Evolutionary conservation across 2,797 vertebrate species (phyloP).

Genomic region (Peromyscus aztecus): DNA sequence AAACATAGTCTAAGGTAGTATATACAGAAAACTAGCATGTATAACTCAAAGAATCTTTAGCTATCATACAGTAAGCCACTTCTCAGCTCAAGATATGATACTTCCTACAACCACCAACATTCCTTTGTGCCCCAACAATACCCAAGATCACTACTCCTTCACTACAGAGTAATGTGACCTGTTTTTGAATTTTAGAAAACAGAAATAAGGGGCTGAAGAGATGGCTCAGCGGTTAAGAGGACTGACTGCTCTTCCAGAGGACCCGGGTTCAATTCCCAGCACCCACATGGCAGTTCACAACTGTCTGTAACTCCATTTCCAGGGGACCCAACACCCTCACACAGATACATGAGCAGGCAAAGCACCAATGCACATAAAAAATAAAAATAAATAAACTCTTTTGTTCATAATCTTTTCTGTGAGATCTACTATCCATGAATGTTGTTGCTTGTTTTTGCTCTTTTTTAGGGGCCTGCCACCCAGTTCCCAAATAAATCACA

Average conservation of each 20-base stretch:
- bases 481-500: too few species aligned
- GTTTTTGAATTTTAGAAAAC: slow-evolving; percentile 45
- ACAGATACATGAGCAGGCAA: too few species aligned
- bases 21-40: neutral
- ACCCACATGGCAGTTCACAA: too few species aligned
- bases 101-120: neutral
- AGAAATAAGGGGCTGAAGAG: neutral
- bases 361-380: too few species aligned
- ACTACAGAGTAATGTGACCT: neutral
- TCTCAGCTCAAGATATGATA: neutral
- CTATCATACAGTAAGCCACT: neutral
- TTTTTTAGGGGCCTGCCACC: too few species aligned
- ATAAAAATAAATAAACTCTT: neutral
- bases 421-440: neutral
- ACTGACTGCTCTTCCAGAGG: too few species aligned
- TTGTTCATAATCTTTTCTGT: neutral
- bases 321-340: too few species aligned
- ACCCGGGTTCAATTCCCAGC: too few species aligned
- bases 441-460: too few species aligned
- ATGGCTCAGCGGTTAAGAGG: too few species aligned
- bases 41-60: neutral
- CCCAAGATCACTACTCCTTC: neutral
- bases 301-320: too few species aligned
- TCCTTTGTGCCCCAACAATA: neutral
- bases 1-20: slow-evolving; percentile 9